Conservation (phyloP, 2,113 vertebrate species). For the Ptilonorhynchus violaceus region DNA sequence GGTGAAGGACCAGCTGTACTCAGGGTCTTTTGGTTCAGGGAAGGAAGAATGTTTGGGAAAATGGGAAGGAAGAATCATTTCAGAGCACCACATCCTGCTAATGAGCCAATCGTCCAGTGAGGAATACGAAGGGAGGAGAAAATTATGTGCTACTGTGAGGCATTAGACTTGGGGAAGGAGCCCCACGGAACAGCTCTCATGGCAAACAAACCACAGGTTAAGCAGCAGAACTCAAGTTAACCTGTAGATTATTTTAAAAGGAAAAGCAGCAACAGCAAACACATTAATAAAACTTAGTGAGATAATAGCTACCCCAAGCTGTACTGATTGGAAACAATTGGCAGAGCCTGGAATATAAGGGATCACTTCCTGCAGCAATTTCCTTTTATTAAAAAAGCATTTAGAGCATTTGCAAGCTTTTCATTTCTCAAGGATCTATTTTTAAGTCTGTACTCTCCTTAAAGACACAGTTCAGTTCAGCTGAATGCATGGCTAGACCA, state of each 20-base stretch:
- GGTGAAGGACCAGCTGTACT: neutral
- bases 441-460: slow-evolving; percentile 16
- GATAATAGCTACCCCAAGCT: slow-evolving; percentile 10
- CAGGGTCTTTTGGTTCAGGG: neutral
- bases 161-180: neutral
- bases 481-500: neutral
- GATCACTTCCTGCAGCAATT: slow-evolving; percentile 56
- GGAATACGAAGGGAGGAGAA: neutral
- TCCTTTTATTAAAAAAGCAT: slow-evolving; percentile 53
- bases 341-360: slow-evolving; percentile 43
- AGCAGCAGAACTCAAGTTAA: neutral
- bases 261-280: slow-evolving; percentile 11
- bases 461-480: neutral
- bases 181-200: neutral
- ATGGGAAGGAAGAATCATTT: neutral
- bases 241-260: neutral
- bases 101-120: rapidly evolving
- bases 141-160: neutral
- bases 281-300: slow-evolving; percentile 50
- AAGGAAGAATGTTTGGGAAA: neutral
- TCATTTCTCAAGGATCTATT: slow-evolving; percentile 13
- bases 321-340: slow-evolving; percentile 42
- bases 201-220: neutral
- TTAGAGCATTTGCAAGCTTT: slow-evolving; percentile 33
- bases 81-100: neutral